Evolutionary conservation across 2,113 vertebrate genomes (phyloP).

Genomic region (Acanthochromis polyacanthus): DNA sequence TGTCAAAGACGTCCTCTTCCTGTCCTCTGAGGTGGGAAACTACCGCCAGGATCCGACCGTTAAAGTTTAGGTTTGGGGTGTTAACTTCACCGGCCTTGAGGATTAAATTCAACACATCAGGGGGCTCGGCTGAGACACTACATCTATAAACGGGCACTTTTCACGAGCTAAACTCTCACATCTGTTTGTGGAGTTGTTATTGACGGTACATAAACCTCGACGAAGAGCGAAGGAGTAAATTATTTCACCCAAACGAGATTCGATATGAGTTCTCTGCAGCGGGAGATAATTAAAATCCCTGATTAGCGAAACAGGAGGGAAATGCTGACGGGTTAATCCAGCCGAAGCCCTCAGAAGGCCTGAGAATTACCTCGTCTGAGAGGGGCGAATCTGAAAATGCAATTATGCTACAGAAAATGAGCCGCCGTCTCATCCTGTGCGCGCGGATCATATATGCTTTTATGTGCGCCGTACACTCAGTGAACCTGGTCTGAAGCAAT

Average conservation of each 20-base stretch:
- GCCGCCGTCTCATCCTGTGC: constrained; percentile 30
- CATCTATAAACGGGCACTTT: background rate
- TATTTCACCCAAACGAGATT: constrained; percentile 39
- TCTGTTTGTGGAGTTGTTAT: background rate
- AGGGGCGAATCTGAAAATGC: constrained; percentile 45
- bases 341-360: constrained; percentile 21
- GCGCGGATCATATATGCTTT: constrained; percentile 4
- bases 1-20: constrained; percentile 37
- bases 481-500: constrained; percentile 32
- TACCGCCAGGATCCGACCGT: background rate
- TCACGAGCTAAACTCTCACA: constrained; percentile 2
- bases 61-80: background rate
- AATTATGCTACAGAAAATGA: constrained; percentile 54
- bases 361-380: constrained; percentile 46
- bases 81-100: background rate
- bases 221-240: background rate
- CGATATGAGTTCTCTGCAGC: constrained; percentile 2
- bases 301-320: constrained; percentile 38
- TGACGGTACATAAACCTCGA: background rate
- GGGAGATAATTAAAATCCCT: constrained; percentile 59
- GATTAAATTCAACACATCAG: background rate
- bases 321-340: constrained; percentile 64
- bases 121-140: background rate
- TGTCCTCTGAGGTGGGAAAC: constrained; percentile 20
- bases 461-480: constrained; percentile 24